Evolutionary conservation across 2,888 invertebrate species (phyloP).

Genomic region (Tachina lurida): DNA sequence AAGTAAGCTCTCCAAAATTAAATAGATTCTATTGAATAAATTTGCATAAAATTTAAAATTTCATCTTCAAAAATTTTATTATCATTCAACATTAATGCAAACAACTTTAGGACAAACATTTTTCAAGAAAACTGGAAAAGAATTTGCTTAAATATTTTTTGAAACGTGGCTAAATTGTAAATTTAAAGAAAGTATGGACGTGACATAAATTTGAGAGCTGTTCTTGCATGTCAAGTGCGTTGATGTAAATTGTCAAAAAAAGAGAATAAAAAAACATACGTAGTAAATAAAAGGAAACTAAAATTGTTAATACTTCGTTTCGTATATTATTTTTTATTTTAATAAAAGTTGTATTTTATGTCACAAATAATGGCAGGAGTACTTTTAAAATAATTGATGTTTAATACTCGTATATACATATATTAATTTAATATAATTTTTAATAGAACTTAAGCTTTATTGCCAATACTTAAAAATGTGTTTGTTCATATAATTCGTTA

Average conservation of each 20-base stretch:
- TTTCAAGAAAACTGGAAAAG: neutral
- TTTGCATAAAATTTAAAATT: neutral
- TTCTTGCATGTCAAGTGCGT: conserved; percentile 4
- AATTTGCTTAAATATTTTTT: conserved; percentile 26
- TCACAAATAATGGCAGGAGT: no score
- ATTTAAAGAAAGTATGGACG: conserved; percentile 13
- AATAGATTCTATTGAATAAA: conserved; percentile 32
- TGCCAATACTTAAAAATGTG: no score
- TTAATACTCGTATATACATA: no score
- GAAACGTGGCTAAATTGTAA: conserved; percentile 50
- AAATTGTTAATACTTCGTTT: neutral
- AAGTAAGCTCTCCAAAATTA: neutral
- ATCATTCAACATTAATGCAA: conserved; percentile 22
- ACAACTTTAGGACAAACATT: conserved; percentile 19
- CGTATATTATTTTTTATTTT: no score
- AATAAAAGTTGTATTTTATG: no score
- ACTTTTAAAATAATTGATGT: no score
- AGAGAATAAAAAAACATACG: neutral
- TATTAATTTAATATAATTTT: no score
- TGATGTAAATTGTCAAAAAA: neutral
- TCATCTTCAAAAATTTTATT: conserved; percentile 5
- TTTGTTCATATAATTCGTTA: no score
- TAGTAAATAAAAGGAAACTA: neutral
- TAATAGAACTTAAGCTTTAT: no score
- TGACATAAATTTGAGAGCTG: conserved; percentile 28